Evolutionary conservation across 2,888 invertebrate species (phyloP).

Genomic region (Scaptomyza tumidula): DNA sequence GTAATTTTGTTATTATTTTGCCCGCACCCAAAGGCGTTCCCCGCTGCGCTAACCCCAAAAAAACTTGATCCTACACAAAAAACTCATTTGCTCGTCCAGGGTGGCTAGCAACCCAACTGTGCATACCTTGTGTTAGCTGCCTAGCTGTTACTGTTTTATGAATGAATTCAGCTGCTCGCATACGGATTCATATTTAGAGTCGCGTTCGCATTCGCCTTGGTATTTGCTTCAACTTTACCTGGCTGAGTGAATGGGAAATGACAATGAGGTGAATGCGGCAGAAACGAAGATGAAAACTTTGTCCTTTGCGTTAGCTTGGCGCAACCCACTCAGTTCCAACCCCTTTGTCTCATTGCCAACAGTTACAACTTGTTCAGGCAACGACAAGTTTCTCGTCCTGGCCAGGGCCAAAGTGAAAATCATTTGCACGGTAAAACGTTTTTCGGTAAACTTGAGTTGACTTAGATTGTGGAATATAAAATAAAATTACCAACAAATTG

Average conservation of each 20-base stretch:
- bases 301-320: slow-evolving; percentile 50
- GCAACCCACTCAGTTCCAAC: slow-evolving; percentile 29
- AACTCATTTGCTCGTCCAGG: slow-evolving; percentile 58
- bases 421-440: slow-evolving; percentile 79
- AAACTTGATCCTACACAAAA: slow-evolving; percentile 42
- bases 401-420: slow-evolving; percentile 67
- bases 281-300: slow-evolving; percentile 62
- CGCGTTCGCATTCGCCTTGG: slow-evolving; percentile 13
- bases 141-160: slow-evolving; percentile 51
- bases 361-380: slow-evolving; percentile 65
- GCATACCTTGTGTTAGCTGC: slow-evolving; percentile 40
- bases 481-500: slow-evolving; percentile 79
- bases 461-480: slow-evolving; percentile 78
- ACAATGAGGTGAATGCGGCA: slow-evolving; percentile 62
- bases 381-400: slow-evolving; percentile 31
- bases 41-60: background rate
- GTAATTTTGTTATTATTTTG: slow-evolving; percentile 73
- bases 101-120: slow-evolving; percentile 22
- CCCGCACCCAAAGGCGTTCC: slow-evolving; percentile 10
- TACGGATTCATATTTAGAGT: slow-evolving; percentile 36
- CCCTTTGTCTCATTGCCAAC: slow-evolving; percentile 40
- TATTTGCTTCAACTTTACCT: slow-evolving; percentile 38
- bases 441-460: slow-evolving; percentile 78
- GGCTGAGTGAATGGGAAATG: slow-evolving; percentile 44
- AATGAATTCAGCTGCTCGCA: slow-evolving; percentile 59